phyloP scores from a whole-genome alignment of 2,888 invertebrate species.

The Minunthozetes semirufus region DNA sequence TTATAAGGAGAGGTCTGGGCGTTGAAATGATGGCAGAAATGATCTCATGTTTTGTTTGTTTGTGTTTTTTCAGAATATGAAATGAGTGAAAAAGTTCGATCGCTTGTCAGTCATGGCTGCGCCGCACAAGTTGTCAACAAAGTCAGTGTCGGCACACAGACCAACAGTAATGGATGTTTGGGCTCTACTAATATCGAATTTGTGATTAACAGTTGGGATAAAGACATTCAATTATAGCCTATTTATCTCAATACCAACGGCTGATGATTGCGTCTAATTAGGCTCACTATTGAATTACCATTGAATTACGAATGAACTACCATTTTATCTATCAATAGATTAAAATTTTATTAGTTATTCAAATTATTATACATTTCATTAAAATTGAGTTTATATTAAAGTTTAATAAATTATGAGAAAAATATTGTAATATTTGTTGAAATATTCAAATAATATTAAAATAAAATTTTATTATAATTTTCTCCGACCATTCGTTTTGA shows the following conservation, averaged over 20 bases:
- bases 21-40: background rate
- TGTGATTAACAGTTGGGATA: conserved; percentile 30
- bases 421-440: too few species aligned
- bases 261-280: too few species aligned
- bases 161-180: conserved; percentile 18
- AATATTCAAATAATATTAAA: too few species aligned
- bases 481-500: too few species aligned
- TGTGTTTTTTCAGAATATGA: conserved; percentile 3
- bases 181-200: conserved; percentile 22
- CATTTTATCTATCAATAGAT: too few species aligned
- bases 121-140: background rate
- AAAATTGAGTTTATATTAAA: too few species aligned
- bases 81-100: conserved; percentile 16
- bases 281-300: too few species aligned
- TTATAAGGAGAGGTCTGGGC: background rate
- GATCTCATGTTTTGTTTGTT: background rate
- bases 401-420: too few species aligned
- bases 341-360: too few species aligned
- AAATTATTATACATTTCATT: too few species aligned
- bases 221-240: conserved; percentile 23
- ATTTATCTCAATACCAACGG: background rate
- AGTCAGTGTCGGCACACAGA: conserved; percentile 22
- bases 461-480: too few species aligned
- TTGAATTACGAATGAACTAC: too few species aligned
- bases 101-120: background rate